These are phyloP conservation scores for Catocala nupta DNA, from an alignment of 2,888 invertebrate species.

Conservation along the genomic window DNA sequence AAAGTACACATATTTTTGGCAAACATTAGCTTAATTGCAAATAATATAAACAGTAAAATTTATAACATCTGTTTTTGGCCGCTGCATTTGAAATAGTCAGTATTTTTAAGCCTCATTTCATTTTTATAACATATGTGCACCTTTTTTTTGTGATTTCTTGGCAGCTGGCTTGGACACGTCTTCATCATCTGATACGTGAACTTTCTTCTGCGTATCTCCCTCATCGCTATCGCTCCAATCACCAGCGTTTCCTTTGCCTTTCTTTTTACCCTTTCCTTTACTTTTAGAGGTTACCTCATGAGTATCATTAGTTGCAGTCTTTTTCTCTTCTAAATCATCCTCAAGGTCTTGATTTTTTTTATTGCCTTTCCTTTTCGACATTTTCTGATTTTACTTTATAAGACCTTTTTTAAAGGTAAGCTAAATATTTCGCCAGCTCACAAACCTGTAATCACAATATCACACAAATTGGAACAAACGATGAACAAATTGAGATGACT, in stretches of 20 bases:
- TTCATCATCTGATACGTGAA: conserved; percentile 76
- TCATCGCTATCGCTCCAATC: conserved; percentile 82
- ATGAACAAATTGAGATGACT: no score
- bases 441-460: conserved; percentile 3
- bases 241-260: conserved; percentile 78
- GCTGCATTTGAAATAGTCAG: no score
- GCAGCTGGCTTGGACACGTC: conserved; percentile 72
- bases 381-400: conserved; percentile 52
- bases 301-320: conserved; percentile 61
- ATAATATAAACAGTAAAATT: no score
- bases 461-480: neutral
- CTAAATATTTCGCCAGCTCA: conserved; percentile 35
- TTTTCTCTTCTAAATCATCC: conserved; percentile 83
- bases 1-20: no score
- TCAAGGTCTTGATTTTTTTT: conserved; percentile 88
- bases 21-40: no score
- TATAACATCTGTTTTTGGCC: no score
- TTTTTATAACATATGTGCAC: conserved; percentile 54
- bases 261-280: conserved; percentile 83
- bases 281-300: conserved; percentile 85
- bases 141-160: conserved; percentile 87
- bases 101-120: neutral
- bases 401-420: conserved; percentile 1
- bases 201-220: conserved; percentile 61
- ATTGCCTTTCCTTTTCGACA: conserved; percentile 88